Percentiles rank a stretch among this genome's conserved stretches.
Evolutionary conservation across 2,888 invertebrate species (phyloP).

Genomic region (Pandemis cinnamomeana): DNA sequence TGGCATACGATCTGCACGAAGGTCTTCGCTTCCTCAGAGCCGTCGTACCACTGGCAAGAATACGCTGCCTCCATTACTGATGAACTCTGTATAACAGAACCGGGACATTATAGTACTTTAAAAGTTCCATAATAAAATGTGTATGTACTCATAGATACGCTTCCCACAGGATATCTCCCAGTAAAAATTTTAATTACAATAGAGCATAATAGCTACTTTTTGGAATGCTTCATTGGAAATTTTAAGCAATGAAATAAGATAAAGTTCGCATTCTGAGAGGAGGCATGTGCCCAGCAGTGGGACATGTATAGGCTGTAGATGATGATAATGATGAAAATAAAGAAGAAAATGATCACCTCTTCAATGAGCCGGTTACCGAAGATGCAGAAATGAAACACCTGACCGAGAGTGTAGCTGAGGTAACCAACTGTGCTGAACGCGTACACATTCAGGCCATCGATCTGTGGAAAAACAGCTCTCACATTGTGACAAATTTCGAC

Average conservation of each 20-base stretch:
- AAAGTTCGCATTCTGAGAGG: too few species aligned
- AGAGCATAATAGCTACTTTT: not conserved
- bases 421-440: conserved; percentile 92
- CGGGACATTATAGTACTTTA: too few species aligned
- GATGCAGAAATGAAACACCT: conserved; percentile 94
- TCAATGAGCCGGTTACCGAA: conserved; percentile 94
- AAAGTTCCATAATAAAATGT: too few species aligned
- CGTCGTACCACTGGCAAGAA: conserved; percentile 96
- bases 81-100: conserved; percentile 87
- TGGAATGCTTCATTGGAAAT: not conserved
- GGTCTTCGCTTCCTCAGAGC: conserved; percentile 95
- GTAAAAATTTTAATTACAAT: too few species aligned
- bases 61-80: conserved; percentile 97
- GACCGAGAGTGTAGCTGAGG: conserved; percentile 90
- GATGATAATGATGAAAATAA: not conserved
- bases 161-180: too few species aligned
- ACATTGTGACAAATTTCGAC: not conserved
- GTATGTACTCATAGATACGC: too few species aligned
- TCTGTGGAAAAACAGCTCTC: conserved; percentile 69
- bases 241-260: too few species aligned
- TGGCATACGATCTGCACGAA: conserved; percentile 96
- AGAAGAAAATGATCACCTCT: conserved; percentile 84
- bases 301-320: too few species aligned
- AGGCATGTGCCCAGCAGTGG: too few species aligned
- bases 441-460: conserved; percentile 90